These are phyloP conservation scores for Trematomus loennbergii DNA, from an alignment of 2,113 vertebrate genomes.

Conservation along the genomic window DNA sequence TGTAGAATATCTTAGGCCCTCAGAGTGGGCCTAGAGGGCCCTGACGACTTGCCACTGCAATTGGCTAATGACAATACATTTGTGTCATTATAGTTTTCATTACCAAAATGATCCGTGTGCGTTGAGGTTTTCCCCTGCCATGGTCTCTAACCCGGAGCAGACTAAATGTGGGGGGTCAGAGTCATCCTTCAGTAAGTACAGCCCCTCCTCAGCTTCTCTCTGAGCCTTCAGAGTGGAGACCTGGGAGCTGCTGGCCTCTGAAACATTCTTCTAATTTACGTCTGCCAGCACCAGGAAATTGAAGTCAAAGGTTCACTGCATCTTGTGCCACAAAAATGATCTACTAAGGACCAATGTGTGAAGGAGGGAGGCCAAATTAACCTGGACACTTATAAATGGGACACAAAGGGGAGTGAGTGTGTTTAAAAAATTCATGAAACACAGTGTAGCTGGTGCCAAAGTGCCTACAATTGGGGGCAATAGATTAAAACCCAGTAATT, in stretches of 20 bases:
- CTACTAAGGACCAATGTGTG: conserved; percentile 58
- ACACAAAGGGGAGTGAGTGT: conserved; percentile 45
- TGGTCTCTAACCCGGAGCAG: conserved; percentile 8
- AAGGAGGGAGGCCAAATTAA: conserved; percentile 73
- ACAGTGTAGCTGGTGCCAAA: conserved; percentile 31
- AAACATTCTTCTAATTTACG: conserved; percentile 81
- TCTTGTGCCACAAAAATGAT: conserved; percentile 72
- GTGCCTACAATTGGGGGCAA: conserved; percentile 20
- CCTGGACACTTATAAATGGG: conserved; percentile 67
- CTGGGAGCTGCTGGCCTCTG: conserved; percentile 55
- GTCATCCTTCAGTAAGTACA: conserved; percentile 53
- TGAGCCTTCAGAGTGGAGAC: conserved; percentile 45
- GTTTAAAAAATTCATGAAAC: conserved; percentile 68
- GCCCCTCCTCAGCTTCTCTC: conserved; percentile 52
- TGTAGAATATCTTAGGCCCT: no score
- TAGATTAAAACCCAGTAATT: conserved; percentile 36
- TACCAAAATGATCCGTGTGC: background rate
- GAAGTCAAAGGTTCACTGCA: conserved; percentile 82
- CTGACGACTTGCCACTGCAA: no score
- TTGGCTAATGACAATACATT: background rate
- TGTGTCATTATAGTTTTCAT: background rate
- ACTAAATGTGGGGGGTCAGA: conserved; percentile 49
- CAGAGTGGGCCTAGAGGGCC: no score
- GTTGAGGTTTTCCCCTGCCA: background rate
- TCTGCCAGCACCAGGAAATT: conserved; percentile 78